These are phyloP conservation scores for Araneus ventricosus DNA, from an alignment of 1,140 invertebrate species.

Conservation along the genomic window DNA sequence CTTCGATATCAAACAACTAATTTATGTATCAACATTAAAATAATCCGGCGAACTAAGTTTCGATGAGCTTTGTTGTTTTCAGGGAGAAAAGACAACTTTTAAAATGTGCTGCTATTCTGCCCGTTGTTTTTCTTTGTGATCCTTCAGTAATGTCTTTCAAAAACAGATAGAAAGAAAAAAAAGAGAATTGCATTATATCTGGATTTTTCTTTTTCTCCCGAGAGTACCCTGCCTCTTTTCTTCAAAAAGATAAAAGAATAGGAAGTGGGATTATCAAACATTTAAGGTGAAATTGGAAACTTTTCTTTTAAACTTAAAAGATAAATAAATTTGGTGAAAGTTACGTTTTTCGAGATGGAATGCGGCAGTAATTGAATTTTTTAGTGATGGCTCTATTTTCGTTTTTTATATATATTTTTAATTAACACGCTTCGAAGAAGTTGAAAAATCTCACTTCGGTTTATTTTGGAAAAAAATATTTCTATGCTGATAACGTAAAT, in stretches of 20 bases:
- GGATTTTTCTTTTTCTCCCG: not conserved
- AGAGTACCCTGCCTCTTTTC: not conserved
- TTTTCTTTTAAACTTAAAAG: not conserved
- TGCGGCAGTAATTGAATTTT: not conserved
- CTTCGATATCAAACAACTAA: not conserved
- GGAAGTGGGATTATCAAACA: not conserved
- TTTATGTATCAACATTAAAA: not conserved
- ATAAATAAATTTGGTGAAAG: constrained; percentile 18
- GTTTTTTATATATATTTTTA: no score
- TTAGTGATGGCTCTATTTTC: no score
- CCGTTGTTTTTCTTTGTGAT: not conserved
- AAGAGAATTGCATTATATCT: not conserved
- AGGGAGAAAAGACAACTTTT: not conserved
- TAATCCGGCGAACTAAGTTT: not conserved
- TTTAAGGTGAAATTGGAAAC: not conserved
- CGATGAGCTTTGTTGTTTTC: not conserved
- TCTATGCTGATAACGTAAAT: no score
- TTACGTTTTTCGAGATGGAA: not conserved
- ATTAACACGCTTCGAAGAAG: no score
- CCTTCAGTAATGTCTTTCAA: not conserved
- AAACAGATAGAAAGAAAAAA: not conserved
- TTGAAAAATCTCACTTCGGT: no score
- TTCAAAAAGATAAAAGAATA: not conserved
- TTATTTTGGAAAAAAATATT: no score
- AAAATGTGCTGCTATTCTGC: not conserved